Evolutionary conservation across 2,888 invertebrate genomes (phyloP).

Genomic region (Folsomia candida): DNA sequence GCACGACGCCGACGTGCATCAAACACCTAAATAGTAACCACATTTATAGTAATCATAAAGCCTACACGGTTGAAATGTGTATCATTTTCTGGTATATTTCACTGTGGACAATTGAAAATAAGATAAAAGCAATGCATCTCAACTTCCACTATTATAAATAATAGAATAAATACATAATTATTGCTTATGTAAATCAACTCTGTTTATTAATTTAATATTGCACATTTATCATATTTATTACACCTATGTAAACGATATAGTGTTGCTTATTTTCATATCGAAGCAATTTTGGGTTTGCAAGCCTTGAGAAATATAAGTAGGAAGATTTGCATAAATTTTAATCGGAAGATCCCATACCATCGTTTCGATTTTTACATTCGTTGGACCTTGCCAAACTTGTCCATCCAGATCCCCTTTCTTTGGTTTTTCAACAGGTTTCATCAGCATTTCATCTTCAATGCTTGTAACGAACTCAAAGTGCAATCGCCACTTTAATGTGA

Average conservation of each 20-base stretch:
- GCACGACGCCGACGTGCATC: too few species aligned
- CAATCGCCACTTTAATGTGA: conserved; percentile 85
- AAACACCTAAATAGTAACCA: too few species aligned
- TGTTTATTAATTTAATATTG: not conserved
- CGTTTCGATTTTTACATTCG: conserved; percentile 86
- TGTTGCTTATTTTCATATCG: conserved; percentile 43
- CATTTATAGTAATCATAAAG: too few species aligned
- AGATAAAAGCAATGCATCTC: not conserved
- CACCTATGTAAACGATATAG: not conserved
- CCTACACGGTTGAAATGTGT: too few species aligned
- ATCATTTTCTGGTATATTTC: too few species aligned
- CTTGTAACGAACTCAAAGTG: conserved; percentile 97
- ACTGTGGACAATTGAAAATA: too few species aligned
- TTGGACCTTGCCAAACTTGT: conserved; percentile 76
- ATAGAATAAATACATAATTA: not conserved
- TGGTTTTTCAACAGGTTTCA: conserved; percentile 61
- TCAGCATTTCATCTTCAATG: conserved; percentile 51
- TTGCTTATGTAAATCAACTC: too few species aligned
- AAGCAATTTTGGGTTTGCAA: conserved; percentile 56
- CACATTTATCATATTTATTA: not conserved
- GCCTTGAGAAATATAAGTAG: conserved; percentile 71
- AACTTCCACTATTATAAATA: not conserved
- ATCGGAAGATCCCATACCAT: conserved; percentile 98
- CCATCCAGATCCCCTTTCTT: conserved; percentile 60
- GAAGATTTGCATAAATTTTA: conserved; percentile 86